Percentiles rank a stretch among this genome's conserved stretches.
Evolutionary conservation across 30 jellyfish, hydroid and myxozoan genomes (phyloP).

Genomic region (Cassiopea andromeda): DNA sequence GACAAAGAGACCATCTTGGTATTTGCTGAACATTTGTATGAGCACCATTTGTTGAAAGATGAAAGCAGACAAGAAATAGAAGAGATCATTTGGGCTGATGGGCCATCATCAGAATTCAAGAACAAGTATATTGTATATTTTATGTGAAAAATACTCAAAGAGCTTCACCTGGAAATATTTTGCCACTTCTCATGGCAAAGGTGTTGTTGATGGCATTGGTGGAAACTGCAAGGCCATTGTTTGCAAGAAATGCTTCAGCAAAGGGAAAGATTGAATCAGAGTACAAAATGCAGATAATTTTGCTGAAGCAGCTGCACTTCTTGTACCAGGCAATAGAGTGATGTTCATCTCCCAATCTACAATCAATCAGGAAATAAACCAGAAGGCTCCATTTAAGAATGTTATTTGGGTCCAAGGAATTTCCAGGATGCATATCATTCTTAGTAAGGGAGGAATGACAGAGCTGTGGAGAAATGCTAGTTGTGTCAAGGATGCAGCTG

Average conservation of each 20-base stretch:
- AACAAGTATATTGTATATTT: conserved; percentile 42
- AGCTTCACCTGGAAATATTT: conserved; percentile 61
- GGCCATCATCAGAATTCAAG: conserved; percentile 74
- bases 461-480: conserved; percentile 39
- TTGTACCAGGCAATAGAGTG: conserved; percentile 52
- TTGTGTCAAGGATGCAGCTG: conserved; percentile 48
- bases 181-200: conserved; percentile 75
- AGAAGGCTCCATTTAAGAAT: background rate
- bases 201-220: conserved; percentile 70
- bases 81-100: conserved; percentile 67
- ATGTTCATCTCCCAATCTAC: background rate
- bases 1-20: conserved; percentile 43
- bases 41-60: conserved; percentile 28
- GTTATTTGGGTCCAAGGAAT: background rate
- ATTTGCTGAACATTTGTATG: conserved; percentile 52
- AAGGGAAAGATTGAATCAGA: conserved; percentile 34
- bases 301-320: conserved; percentile 50
- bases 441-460: background rate
- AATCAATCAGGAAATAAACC: background rate
- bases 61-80: conserved; percentile 40
- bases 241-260: conserved; percentile 28
- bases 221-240: conserved; percentile 38
- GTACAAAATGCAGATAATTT: conserved; percentile 58
- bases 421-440: background rate
- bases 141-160: conserved; percentile 2